Base-by-base conservation (phyloP, 2,888 invertebrate species). In the Nemurella pictetii region DNA sequence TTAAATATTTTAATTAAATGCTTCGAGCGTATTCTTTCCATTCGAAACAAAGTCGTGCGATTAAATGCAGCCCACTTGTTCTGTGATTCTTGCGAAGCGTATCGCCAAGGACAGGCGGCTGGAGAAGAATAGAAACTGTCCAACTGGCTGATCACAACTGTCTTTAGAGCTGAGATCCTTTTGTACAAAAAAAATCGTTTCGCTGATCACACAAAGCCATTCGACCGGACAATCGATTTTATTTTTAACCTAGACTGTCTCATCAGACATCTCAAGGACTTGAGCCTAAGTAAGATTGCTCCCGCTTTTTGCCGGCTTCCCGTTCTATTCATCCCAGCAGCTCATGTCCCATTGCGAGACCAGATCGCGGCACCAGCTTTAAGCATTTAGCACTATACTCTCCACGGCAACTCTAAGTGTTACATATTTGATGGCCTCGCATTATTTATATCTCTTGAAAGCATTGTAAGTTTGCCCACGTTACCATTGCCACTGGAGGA, bases 181-280 rank as follows among this genome's bases (percentile, higher is more conserved):
- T 75, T 75, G 7, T 75, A 7, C 7, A 80, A 80, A 80, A 36
- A 80, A 80, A 35, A 26, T n/a, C 80, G 0, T 32, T 35, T 80
- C 80, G 36, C 36, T 80, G 80, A 80, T 80, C 32, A 80, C 80
- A 26, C 32, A 26, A 25, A 80, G 35, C 35, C 30, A 35, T 36
- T 80, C 35, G 35, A 80, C 80, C 35, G 35, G 32, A 80, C 35
- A 80, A 80, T 80, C 80, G 35, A 80, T 80, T 35, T 35, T 80
- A 80, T 80, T 80, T 80, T 26, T 36, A 80, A 80, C 32, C 30
- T 35, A 80, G 32, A 80, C 12, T 75, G 75, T 80, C 80, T 80
- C 27, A 55, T 55, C 55, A 55, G 55, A 55, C 55, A 2, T 20
- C 55, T 55, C 15, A 20, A 55, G 55, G 55, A 20, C 35, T 35